Conservation (phyloP, 1,140 invertebrate genomes). For the Adelges cooleyi region DNA sequence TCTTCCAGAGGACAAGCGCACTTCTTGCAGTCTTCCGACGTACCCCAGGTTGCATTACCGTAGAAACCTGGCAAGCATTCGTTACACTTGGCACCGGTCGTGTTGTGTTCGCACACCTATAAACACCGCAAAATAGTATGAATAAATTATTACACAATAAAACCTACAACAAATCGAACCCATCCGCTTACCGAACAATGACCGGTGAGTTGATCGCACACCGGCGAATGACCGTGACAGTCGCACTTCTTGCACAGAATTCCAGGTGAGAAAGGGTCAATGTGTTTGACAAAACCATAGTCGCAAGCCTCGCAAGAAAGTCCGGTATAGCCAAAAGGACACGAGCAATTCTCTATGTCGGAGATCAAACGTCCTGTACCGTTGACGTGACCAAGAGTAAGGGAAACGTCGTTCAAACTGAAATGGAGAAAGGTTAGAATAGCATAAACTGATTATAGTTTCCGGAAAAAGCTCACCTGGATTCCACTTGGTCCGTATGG, state of each 20-base stretch:
- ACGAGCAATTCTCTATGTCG: slow-evolving; percentile 44
- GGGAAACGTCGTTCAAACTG: slow-evolving; percentile 30
- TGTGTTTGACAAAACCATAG: slow-evolving; percentile 57
- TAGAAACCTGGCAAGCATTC: slow-evolving; percentile 80
- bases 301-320: slow-evolving; percentile 73
- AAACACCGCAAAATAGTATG: background rate
- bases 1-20: slow-evolving; percentile 75
- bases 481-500: slow-evolving; percentile 88
- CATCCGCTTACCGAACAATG: slow-evolving; percentile 55
- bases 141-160: background rate
- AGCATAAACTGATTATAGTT: background rate
- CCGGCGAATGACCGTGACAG: slow-evolving; percentile 76
- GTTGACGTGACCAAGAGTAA: slow-evolving; percentile 32
- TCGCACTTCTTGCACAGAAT: slow-evolving; percentile 73
- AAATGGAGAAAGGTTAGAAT: background rate
- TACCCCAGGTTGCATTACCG: slow-evolving; percentile 69
- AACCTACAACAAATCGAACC: no score
- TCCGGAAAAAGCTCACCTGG: slow-evolving; percentile 43
- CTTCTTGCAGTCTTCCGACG: slow-evolving; percentile 61
- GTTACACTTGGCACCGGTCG: slow-evolving; percentile 65
- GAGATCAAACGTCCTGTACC: slow-evolving; percentile 31
- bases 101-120: slow-evolving; percentile 58
- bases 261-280: slow-evolving; percentile 14
- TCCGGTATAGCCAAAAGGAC: slow-evolving; percentile 56
- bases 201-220: slow-evolving; percentile 65